phyloP scores from a whole-genome alignment of 2,113 vertebrate genomes.

The Centrocercus urophasianus region DNA sequence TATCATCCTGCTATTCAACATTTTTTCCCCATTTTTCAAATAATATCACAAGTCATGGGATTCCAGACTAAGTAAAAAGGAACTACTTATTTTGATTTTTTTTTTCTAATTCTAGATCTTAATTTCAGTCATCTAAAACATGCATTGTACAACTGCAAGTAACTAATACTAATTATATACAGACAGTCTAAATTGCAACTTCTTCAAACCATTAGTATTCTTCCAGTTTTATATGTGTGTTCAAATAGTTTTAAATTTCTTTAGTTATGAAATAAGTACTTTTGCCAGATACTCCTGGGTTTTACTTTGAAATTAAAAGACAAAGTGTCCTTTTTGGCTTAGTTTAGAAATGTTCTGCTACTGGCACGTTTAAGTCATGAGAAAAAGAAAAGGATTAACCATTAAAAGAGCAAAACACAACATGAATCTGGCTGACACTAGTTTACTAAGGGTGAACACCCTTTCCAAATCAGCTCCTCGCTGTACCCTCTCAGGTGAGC shows the following conservation, averaged over 20 bases:
- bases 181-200: background rate
- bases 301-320: background rate
- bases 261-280: background rate
- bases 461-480: background rate
- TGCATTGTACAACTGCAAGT: background rate
- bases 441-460: background rate
- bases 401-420: background rate
- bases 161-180: background rate
- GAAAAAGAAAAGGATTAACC: background rate
- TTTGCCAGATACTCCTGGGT: background rate
- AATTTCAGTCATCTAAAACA: background rate
- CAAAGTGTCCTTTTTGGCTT: background rate
- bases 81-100: background rate
- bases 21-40: background rate
- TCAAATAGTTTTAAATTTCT: background rate
- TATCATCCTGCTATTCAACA: background rate
- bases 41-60: background rate
- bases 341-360: conserved; percentile 1
- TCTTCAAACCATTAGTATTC: background rate
- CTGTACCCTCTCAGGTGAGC: background rate
- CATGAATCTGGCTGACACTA: background rate
- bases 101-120: background rate
- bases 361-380: background rate
- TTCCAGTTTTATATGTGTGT: background rate
- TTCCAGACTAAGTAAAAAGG: background rate